Conservation (phyloP, 1,140 invertebrate genomes). For the Megathymus violae region DNA sequence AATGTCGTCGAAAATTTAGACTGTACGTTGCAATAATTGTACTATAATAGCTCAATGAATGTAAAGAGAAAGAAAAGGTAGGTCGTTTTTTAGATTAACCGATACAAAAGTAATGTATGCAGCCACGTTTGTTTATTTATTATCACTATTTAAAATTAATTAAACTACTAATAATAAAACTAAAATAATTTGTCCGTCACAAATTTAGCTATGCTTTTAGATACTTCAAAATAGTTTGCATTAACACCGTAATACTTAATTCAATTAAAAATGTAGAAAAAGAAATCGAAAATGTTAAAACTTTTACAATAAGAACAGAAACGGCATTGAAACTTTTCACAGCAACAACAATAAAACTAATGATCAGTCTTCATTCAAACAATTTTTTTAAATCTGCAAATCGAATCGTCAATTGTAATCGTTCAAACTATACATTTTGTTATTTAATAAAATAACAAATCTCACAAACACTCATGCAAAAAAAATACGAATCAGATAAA, state of each 20-base stretch:
- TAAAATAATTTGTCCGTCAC: background rate
- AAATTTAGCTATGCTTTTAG: background rate
- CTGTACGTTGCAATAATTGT: no score
- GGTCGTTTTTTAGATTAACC: no score
- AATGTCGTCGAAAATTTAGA: no score
- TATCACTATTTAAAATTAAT: background rate
- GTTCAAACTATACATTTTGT: background rate
- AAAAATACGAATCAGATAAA: background rate
- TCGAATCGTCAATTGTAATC: constrained; percentile 6
- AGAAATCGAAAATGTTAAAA: constrained; percentile 35
- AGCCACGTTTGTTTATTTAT: background rate
- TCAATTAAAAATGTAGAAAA: constrained; percentile 44
- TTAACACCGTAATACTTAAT: constrained; percentile 38
- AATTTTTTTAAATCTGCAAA: constrained; percentile 18
- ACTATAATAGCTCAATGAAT: no score
- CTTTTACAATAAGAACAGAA: constrained; percentile 8
- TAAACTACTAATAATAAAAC: background rate
- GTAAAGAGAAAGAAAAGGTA: no score
- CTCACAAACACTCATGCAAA: background rate
- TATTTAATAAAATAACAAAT: no score
- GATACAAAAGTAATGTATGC: background rate
- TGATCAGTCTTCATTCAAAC: constrained; percentile 65
- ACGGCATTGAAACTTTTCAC: constrained; percentile 20
- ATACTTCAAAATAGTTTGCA: background rate
- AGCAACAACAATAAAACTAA: constrained; percentile 59